Conservation (phyloP, 2,888 invertebrate genomes). For the Sylvicola cinctus region DNA sequence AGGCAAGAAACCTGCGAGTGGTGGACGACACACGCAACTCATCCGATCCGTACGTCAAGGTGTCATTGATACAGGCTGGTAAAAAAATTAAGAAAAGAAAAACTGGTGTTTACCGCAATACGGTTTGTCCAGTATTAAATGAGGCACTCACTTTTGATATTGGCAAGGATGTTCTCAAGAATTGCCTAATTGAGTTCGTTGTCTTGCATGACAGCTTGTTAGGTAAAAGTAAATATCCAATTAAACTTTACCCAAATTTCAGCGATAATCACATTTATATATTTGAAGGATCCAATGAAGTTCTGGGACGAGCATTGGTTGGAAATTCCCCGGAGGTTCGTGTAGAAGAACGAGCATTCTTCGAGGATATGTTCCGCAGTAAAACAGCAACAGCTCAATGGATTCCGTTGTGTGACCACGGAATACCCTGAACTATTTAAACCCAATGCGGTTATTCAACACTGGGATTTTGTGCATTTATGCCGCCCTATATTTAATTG, state of each 20-base stretch:
- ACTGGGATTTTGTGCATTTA: no score
- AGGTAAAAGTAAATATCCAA: constrained; percentile 25
- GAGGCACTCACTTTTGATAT: constrained; percentile 88
- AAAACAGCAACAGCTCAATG: constrained; percentile 35
- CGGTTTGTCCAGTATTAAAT: constrained; percentile 75
- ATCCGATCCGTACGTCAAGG: constrained; percentile 89
- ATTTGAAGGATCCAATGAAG: constrained; percentile 31
- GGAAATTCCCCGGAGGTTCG: constrained; percentile 26
- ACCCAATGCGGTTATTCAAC: no score
- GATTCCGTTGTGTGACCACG: constrained; percentile 29
- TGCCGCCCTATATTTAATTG: no score
- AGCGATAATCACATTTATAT: background rate
- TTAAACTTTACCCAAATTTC: constrained; percentile 8
- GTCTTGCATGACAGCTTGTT: constrained; percentile 39
- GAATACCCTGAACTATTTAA: background rate
- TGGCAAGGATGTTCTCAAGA: constrained; percentile 38
- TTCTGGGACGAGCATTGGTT: constrained; percentile 29
- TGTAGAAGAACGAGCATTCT: constrained; percentile 29
- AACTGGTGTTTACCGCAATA: constrained; percentile 74
- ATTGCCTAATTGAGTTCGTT: constrained; percentile 33
- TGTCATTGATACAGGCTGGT: constrained; percentile 68
- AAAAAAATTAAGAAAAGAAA: constrained; percentile 86
- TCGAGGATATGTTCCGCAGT: constrained; percentile 32
- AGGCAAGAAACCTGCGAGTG: constrained; percentile 75
- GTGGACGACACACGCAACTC: constrained; percentile 83